Evolutionary conservation across 1,140 invertebrate species (phyloP), one percentile per base, ranked within the genome.

Genomic region (Protaetia brevitarsis): DNA sequence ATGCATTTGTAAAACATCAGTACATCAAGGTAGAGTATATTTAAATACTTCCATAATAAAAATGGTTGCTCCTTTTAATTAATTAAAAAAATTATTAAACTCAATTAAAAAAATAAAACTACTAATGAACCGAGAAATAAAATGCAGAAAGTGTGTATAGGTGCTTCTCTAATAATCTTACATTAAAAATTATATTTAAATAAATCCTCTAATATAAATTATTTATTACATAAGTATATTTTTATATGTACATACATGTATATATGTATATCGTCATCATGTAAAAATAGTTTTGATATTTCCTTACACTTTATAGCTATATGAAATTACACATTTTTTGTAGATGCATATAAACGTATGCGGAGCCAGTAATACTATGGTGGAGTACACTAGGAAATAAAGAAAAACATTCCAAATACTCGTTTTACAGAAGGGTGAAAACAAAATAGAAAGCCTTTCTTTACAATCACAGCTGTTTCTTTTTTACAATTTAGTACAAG

Each of bases 301-400:
- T 34, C 36, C 61, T 41, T 68, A 51, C 63, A 27, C 63, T 16
- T 29, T 58, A n/a, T 62, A 56, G 36, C 65, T 64, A 11, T 34
- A 51, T 19, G 41, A 51, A 51, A 51, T 41, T 51, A 51, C 26
- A 51, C 41, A 51, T 51, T 34, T 64, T 60, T 21, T 41, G 30
- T 51, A 29, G 60, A 41, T 63, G 19, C 21, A 67, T 61, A 23
- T 64, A 65, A 21, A 68, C 27, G 30, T 64, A 28, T n/a, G n/a
- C n/a, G n/a, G 66, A 68, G 60, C 66, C 45, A 60, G 51, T 36
- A 64, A 34, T 23, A 61, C 29, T 61, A 36, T 29, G 11, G 13
- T 29, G n/a, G 28, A 61, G 59, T 61, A 61, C 5, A 34, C 59
- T 30, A 30, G 10, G 19, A 34, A 34, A 30, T 16, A 27, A 61